Evolutionary conservation across 2,797 vertebrate species (phyloP), one percentile per base, ranked within the genome.

Genomic region (Heteromormyrus szaboi): DNA sequence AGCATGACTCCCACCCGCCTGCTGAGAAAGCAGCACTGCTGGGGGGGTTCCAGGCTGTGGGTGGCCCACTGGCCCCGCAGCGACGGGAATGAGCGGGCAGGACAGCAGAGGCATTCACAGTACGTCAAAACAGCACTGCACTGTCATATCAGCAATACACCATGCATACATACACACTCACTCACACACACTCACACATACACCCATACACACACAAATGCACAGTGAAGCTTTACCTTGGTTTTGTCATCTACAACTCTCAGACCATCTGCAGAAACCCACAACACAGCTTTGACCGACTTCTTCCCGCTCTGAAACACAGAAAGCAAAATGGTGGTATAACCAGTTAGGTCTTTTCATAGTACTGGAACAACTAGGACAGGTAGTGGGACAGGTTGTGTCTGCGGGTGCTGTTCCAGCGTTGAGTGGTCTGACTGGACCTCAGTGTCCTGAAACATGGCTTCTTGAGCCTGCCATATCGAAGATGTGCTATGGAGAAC

Each of bases 181-280:
- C 48, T 1, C 29, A 76, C 51, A 12, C 37, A 68, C n/a, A 51
- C 41, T 29, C 22, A 41, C 51, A 44, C 56, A 50, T 22, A 72
- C 56, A 65, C 56, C 3, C n/a, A 68, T 3, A 29, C 9, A 48
- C n/a, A 68, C 3, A 50, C 6, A 68, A n/a, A 29, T 12, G 7
- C 6, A 54, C 33, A 51, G 17, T 17, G 25, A 54, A 50, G 83
- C 29, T 79, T 91, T 92, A 98, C 97, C 97, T 98, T 98, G 14
- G 97, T 98, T 94, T 98, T 98, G 92, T 98, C 97, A 14, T 98
- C 97, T 90, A 98, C 97, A 62, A 98, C 97, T 88, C 97, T 95
- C 91, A 98, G 96, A 81, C 97, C 97, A 51, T 98, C 97, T 0
- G 97, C 97, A 0, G 97, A 98, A 79, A 98, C 97, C 97, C 97